Evolutionary conservation across 2,888 invertebrate species (phyloP), one percentile per base, ranked within the genome.

Genomic region (Actias luna): DNA sequence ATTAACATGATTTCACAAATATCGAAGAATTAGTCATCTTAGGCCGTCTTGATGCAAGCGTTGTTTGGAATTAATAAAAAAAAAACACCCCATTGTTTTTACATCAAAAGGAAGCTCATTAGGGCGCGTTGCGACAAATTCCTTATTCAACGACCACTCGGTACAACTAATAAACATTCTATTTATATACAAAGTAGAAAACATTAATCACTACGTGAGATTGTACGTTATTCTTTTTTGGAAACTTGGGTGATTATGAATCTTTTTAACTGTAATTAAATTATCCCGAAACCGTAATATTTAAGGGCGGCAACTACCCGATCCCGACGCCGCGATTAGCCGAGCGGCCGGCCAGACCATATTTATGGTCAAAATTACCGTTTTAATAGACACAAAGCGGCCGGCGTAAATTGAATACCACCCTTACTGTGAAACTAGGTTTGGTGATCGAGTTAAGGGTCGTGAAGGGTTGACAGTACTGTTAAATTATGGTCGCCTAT

Each of bases 311-410:
- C 31, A 61, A 46, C 46, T 29, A 39, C 55, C 55, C n/a, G 27
- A 36, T 27, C 61, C 36, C 55, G 29, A 29, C 55, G 25, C 7
- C 18, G 50, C 55, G 35, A 61, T 61, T 61, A 61, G 52, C 52
- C 29, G 55, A 68, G 68, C 65, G 69, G 69, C 71, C 68, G 68
- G 67, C 69, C 63, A 59, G 66, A 65, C 66, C 64, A 67, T 79
- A 81, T 81, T 82, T 82, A 81, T 76, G 64, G 72, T 61, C 67
- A 31, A 78, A 79, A 79, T 79, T 79, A 78, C 71, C 74, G 75
- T 71, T 74, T 75, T 78, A 79, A 79, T 80, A 72, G 75, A 77
- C 74, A 72, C 69, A 70, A 74, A 75, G 79, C 74, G 71, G 71
- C 74, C 71, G 67, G 65, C 65, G 69, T 67, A 74, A 78, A 80